phyloP scores from a whole-genome alignment of 2,113 vertebrate genomes.

The Eptatretus burgeri region DNA sequence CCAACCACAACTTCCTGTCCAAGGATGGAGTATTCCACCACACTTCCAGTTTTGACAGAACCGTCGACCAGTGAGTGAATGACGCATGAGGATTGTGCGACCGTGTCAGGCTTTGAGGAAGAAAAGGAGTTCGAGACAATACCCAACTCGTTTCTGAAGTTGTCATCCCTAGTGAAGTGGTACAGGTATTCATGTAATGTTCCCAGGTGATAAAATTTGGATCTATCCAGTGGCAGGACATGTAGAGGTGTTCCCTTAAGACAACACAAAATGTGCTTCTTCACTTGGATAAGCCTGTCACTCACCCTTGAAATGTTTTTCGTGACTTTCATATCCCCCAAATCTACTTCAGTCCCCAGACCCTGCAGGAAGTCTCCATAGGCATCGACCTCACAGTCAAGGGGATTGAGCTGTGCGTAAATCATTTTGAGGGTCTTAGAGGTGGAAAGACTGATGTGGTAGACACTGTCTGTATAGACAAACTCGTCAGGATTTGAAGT shows the following conservation, averaged over 20 bases:
- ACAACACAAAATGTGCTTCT: constrained; percentile 30
- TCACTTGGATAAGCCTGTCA: constrained; percentile 17
- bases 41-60: constrained; percentile 21
- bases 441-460: constrained; percentile 33
- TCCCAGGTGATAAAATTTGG: constrained; percentile 67
- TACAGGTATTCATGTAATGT: constrained; percentile 48
- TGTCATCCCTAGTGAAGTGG: constrained; percentile 29
- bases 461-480: constrained; percentile 70
- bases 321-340: constrained; percentile 24
- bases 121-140: constrained; percentile 26
- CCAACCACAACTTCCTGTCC: constrained; percentile 26
- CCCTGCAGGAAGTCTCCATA: constrained; percentile 81
- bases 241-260: constrained; percentile 38
- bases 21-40: constrained; percentile 46
- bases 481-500: constrained; percentile 13
- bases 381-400: constrained; percentile 59
- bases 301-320: constrained; percentile 22
- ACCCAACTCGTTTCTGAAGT: constrained; percentile 28
- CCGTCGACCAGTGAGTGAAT: constrained; percentile 35
- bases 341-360: constrained; percentile 30
- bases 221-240: constrained; percentile 52
- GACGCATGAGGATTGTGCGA: constrained; percentile 15
- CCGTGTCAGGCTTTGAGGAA: constrained; percentile 3
- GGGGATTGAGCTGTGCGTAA: constrained; percentile 21
- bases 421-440: constrained; percentile 23